These are phyloP conservation scores for Vulpes lagopus DNA, from an alignment of 2,113 vertebrate genomes.

Conservation along the genomic window DNA sequence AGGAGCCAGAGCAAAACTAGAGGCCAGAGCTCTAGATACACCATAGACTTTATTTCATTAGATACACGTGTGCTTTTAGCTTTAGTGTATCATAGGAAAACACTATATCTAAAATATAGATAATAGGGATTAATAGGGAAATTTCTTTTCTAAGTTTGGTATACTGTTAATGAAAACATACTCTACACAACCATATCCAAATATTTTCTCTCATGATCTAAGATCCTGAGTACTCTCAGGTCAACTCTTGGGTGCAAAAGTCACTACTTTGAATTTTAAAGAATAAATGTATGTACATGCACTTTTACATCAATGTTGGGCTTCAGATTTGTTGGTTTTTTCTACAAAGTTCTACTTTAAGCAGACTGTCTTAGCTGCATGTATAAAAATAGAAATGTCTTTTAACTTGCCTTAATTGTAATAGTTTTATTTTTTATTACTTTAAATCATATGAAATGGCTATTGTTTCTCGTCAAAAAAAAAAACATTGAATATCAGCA, in stretches of 20 bases:
- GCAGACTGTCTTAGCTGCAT: neutral
- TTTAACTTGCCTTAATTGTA: neutral
- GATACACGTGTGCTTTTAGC: neutral
- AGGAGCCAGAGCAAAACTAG: neutral
- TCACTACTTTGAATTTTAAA: neutral
- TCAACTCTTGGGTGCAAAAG: neutral
- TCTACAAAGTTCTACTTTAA: neutral
- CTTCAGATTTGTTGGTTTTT: neutral
- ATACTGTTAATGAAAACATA: neutral
- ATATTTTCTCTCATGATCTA: neutral
- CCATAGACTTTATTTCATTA: neutral
- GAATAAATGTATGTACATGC: neutral
- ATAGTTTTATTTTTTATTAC: neutral
- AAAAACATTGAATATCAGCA: neutral
- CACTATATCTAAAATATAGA: neutral
- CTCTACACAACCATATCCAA: neutral
- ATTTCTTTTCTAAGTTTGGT: neutral
- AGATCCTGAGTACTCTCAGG: neutral
- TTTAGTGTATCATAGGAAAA: neutral
- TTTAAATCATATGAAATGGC: neutral
- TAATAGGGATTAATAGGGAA: neutral
- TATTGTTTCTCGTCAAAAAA: neutral
- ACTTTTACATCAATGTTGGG: neutral
- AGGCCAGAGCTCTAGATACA: neutral
- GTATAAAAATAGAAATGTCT: neutral